These are phyloP conservation scores for Telmatochromis sp. DNA, from an alignment of 2,113 vertebrate species.

Conservation along the genomic window DNA sequence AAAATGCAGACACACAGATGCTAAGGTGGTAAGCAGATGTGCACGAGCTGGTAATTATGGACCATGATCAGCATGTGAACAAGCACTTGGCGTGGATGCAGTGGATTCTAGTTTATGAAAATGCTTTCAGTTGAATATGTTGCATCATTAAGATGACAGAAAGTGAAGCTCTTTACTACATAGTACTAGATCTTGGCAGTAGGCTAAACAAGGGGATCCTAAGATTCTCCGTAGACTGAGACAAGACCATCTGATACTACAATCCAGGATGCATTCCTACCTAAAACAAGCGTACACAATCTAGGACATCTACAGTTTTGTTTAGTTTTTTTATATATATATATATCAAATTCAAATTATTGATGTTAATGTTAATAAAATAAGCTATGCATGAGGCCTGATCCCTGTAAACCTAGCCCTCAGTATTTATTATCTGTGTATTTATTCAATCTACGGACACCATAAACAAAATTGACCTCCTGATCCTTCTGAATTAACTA, in stretches of 20 bases:
- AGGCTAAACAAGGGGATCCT: neutral
- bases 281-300: neutral
- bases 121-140: neutral
- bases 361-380: neutral
- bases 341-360: neutral
- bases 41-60: neutral
- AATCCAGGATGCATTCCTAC: neutral
- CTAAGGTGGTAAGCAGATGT: neutral
- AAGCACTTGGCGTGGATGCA: neutral
- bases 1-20: neutral
- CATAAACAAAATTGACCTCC: conserved; percentile 21
- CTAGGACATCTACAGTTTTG: neutral
- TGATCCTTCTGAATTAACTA: neutral
- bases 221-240: neutral
- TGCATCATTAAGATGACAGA: neutral
- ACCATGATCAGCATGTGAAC: neutral
- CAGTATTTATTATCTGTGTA: neutral
- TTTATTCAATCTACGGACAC: neutral
- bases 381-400: neutral
- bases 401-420: neutral
- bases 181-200: neutral
- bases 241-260: neutral
- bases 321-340: neutral
- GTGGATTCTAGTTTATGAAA: neutral
- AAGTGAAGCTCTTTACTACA: neutral